These are phyloP conservation scores for Gallinago media DNA, from an alignment of 2,113 vertebrate species.

Conservation along the genomic window DNA sequence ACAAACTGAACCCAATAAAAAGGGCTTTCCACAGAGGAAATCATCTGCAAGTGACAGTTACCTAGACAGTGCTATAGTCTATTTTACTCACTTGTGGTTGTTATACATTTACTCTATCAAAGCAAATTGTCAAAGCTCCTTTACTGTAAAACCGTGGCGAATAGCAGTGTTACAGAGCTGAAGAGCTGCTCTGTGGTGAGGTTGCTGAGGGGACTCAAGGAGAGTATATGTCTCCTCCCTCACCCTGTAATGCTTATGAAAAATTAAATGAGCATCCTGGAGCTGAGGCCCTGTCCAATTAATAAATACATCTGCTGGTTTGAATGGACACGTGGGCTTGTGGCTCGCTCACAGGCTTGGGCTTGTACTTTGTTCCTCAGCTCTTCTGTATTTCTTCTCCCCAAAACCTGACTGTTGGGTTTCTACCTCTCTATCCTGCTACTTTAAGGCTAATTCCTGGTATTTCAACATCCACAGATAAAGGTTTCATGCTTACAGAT, in stretches of 20 bases:
- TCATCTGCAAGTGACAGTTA: neutral
- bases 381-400: neutral
- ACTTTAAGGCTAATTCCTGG: neutral
- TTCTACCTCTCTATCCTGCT: neutral
- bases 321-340: neutral
- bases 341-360: rapidly evolving
- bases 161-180: neutral
- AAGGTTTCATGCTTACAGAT: neutral
- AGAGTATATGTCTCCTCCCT: neutral
- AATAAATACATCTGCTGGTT: neutral
- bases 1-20: neutral
- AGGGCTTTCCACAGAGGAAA: neutral
- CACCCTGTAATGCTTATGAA: neutral
- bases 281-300: neutral
- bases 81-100: neutral
- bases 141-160: neutral
- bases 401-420: neutral
- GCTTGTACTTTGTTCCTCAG: neutral
- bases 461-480: neutral
- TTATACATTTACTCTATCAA: neutral
- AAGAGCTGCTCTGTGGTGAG: neutral
- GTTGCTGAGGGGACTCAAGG: neutral
- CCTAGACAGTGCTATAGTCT: neutral
- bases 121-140: neutral
- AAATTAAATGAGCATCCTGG: neutral